Evolutionary conservation across 1,140 invertebrate species (phyloP).

Genomic region (Portunus trituberculatus): DNA sequence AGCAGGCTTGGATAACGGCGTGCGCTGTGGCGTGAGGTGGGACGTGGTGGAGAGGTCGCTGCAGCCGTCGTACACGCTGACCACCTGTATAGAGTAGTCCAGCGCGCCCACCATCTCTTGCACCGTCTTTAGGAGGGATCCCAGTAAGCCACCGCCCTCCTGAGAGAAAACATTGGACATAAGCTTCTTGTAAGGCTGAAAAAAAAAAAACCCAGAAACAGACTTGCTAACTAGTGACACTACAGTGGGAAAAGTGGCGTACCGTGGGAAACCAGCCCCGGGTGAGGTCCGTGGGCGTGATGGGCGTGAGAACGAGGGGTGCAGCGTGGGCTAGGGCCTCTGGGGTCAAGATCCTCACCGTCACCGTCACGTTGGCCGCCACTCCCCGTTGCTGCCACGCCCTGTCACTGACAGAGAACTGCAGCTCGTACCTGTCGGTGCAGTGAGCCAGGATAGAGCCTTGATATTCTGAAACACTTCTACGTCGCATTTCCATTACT

Average conservation of each 20-base stretch:
- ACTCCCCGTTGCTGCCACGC: not conserved
- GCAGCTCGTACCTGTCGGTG: not conserved
- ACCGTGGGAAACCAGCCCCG: not conserved
- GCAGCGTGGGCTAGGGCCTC: conserved; percentile 15
- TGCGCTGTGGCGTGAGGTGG: not conserved
- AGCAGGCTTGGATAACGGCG: not conserved
- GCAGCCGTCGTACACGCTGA: conserved; percentile 8
- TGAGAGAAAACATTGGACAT: not conserved
- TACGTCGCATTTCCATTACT: not conserved
- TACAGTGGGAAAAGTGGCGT: not conserved
- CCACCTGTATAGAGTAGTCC: not conserved
- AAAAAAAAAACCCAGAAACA: too few species aligned
- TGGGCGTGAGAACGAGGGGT: not conserved
- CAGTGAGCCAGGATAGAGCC: not conserved
- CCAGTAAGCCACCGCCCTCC: conserved; percentile 31
- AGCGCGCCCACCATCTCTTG: not conserved
- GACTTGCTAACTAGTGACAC: too few species aligned
- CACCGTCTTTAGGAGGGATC: not conserved
- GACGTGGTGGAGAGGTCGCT: not conserved
- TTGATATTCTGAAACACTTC: too few species aligned
- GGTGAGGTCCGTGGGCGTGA: conserved; percentile 18
- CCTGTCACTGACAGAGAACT: conserved; percentile 26
- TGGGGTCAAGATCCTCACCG: not conserved
- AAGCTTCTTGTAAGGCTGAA: not conserved
- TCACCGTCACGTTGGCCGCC: conserved; percentile 42